Evolutionary conservation across 2,888 invertebrate genomes (phyloP), one percentile per base, ranked within the genome.

Genomic region (Metalampra italica): DNA sequence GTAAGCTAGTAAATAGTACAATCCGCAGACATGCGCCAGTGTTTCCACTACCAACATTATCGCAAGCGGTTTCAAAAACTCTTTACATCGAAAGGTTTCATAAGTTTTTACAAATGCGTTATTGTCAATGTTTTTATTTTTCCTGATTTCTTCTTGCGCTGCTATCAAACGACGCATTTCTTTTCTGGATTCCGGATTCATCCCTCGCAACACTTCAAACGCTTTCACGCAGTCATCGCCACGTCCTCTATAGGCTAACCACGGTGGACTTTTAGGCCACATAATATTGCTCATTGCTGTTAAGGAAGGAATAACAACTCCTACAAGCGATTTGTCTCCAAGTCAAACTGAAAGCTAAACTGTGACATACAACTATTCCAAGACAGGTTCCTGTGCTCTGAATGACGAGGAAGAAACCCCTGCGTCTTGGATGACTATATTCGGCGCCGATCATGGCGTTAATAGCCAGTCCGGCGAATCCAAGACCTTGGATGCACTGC

Each of bases 201-300:
- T 49, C 29, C 59, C 61, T 38, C 60, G 47, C 3, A 61, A 30
- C 56, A 61, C 56, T 39, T 55, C 51, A 9, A 60, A 60, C 0
- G 56, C 45, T 0, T 8, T 41, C 9, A 43, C 12, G 29, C 61
- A 48, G 9, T 60, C 61, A 43, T 60, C 58, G 40, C 41, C 58
- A 7, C 59, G 46, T 11, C 61, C 60, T 45, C 53, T 56, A 22
- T 56, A 60, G 8, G 60, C 60, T 11, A 61, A 36, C 60, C 58
- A 61, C 7, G 51, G 46, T 5, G 60, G 60, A 15, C 60, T 61
- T 41, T 61, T 59, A 7, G 61, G 61, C 61, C 56, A 60, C 0
- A 41, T 13, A 11, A 50, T 7, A 4, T 59, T 61, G 8, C 48
- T 50, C 4, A 54, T 3, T 4, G 45, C 29, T 29, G 52, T 53